Conservation (phyloP, 2,888 invertebrate genomes). For the Chesias legatella region DNA sequence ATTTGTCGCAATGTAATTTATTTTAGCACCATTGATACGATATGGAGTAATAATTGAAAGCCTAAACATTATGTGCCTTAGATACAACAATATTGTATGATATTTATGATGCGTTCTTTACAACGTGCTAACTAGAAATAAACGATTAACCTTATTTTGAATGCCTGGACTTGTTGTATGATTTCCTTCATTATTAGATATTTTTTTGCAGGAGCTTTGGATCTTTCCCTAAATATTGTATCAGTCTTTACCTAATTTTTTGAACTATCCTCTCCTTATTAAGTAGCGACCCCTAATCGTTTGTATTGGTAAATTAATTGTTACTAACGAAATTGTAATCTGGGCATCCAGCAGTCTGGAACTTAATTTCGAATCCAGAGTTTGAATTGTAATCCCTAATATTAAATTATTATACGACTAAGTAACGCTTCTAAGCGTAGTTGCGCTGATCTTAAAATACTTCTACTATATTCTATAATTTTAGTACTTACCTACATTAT, state of each 20-base stretch:
- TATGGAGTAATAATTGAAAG: constrained; percentile 78
- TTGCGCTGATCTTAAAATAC: constrained; percentile 65
- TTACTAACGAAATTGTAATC: constrained; percentile 26
- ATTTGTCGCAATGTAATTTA: constrained; percentile 48
- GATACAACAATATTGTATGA: constrained; percentile 81
- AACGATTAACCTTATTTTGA: constrained; percentile 72
- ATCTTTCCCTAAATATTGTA: constrained; percentile 46
- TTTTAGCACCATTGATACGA: constrained; percentile 76
- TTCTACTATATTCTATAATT: constrained; percentile 75
- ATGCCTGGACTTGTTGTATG: constrained; percentile 60
- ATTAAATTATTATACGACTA: constrained; percentile 69
- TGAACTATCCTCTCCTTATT: constrained; percentile 8
- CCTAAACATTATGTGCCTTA: constrained; percentile 82
- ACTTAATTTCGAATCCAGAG: constrained; percentile 62
- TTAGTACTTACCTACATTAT: constrained; percentile 73
- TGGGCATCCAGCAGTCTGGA: constrained; percentile 64
- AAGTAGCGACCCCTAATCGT: constrained; percentile 21
- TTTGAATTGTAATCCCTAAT: constrained; percentile 61
- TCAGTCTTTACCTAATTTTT: constrained; percentile 19
- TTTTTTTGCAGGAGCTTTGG: constrained; percentile 68
- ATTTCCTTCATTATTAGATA: constrained; percentile 61
- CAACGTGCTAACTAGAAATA: constrained; percentile 80
- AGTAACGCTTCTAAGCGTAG: constrained; percentile 76
- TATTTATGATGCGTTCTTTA: constrained; percentile 80
- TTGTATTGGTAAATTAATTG: constrained; percentile 14